These are phyloP conservation scores for Sweltsa coloradensis DNA, from an alignment of 1,140 invertebrate genomes.

Conservation along the genomic window DNA sequence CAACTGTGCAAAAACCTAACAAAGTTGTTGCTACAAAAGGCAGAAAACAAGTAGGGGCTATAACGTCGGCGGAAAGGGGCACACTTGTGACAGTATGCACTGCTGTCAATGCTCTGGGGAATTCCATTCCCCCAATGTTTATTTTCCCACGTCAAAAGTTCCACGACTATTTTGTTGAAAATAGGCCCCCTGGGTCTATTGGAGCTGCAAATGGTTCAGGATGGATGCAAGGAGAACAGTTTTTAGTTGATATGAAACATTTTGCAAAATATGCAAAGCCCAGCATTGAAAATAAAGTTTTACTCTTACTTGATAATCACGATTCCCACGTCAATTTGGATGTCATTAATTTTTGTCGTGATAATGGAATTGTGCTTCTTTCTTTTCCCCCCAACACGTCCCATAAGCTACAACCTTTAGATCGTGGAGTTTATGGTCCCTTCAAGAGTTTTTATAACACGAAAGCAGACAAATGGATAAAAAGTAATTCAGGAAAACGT, in stretches of 20 bases:
- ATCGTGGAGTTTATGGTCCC: conserved; percentile 29
- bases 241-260: conserved; percentile 20
- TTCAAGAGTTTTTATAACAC: conserved; percentile 34
- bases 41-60: conserved; percentile 24
- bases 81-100: conserved; percentile 6
- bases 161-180: conserved; percentile 15
- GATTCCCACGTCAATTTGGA: neutral
- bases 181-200: conserved; percentile 19
- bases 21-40: conserved; percentile 25
- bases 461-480: conserved; percentile 23
- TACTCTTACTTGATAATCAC: conserved; percentile 6
- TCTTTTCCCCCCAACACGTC: conserved; percentile 33
- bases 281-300: neutral
- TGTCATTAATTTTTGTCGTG: conserved; percentile 14
- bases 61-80: conserved; percentile 24
- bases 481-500: conserved; percentile 19
- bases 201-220: conserved; percentile 20
- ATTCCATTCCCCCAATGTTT: conserved; percentile 19
- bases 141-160: conserved; percentile 22
- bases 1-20: conserved; percentile 24
- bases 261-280: conserved; percentile 7
- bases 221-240: conserved; percentile 23
- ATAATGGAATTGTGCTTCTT: conserved; percentile 24
- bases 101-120: conserved; percentile 18
- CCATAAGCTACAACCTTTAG: conserved; percentile 35